Evolutionary conservation across 2,797 vertebrate species (phyloP), one percentile per base, ranked within the genome.

Genomic region (Falco berigora): DNA sequence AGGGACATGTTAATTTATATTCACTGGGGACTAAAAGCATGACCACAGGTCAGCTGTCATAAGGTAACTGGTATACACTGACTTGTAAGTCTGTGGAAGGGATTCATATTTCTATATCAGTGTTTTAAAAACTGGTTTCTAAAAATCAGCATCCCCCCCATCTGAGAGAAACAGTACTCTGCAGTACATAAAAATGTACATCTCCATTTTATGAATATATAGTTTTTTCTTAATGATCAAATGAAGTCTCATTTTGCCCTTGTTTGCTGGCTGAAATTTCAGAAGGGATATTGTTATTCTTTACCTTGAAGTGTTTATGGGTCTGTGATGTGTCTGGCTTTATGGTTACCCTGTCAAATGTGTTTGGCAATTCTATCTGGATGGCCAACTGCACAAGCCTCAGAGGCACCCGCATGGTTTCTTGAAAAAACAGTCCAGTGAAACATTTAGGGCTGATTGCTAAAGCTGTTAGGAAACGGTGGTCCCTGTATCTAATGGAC

Each of bases 31-130:
- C 23, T 40, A 10, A 75, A 36, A 85, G 6, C 19, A n/a, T 5
- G 8, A 88, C 20, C 24, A 40, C 21, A 61, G 14, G 23, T 9
- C 47, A 78, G 14, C 7, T 72, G 52, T 14, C 44, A 9, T 44
- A 40, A 62, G 75, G 34, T 9, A 25, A 72, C 14, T 38, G 16
- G 30, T 75, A 30, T 52, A 24, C 47, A 25, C 23, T 34, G 27
- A 59, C 50, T 85, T 81, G 9, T 63, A 67, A 55, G 21, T 34
- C 40, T 67, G 10, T 72, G 30, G 5, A 38, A 87, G 38, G 32
- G 0, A 56, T 27, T 67, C 1, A 1, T 63, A 38, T 62, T 74
- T 64, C 27, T 79, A 0, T 34, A 69, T 30, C 0, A 1, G 10
- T 28, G 13, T 34, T 85, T 76, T 38, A 12, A 62, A 78, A 90